phyloP scores from a whole-genome alignment of 2,888 invertebrate genomes.

The Drosophila suboccidentalis region DNA sequence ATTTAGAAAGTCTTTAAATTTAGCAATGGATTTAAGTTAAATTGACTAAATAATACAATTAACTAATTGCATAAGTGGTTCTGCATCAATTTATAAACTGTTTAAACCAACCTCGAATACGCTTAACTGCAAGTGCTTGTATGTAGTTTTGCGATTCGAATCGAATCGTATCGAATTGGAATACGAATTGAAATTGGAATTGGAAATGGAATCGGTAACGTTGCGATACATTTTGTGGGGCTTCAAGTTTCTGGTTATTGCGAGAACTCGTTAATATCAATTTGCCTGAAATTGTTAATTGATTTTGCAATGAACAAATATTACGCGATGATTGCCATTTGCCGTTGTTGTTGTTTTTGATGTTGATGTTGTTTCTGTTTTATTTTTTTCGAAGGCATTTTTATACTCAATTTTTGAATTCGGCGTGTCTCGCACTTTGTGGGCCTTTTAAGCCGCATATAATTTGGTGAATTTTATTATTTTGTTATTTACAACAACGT shows the following conservation, averaged over 20 bases:
- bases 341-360: conserved; percentile 28
- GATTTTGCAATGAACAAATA: conserved; percentile 83
- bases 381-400: conserved; percentile 37
- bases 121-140: conserved; percentile 36
- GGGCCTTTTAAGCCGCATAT: conserved; percentile 64
- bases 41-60: neutral
- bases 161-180: conserved; percentile 22
- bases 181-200: conserved; percentile 22
- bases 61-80: neutral
- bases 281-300: conserved; percentile 82
- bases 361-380: conserved; percentile 16
- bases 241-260: conserved; percentile 57
- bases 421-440: conserved; percentile 38
- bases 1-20: neutral
- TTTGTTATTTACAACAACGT: conserved; percentile 71
- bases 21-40: neutral
- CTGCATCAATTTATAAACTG: neutral
- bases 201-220: conserved; percentile 37
- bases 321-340: conserved; percentile 71
- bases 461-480: conserved; percentile 68
- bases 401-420: conserved; percentile 42
- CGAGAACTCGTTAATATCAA: conserved; percentile 83
- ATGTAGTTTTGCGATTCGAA: conserved; percentile 25
- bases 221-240: conserved; percentile 52
- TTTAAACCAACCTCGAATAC: conserved; percentile 12